Conservation (phyloP, 2,113 vertebrate genomes). For the Varanus salvator region DNA sequence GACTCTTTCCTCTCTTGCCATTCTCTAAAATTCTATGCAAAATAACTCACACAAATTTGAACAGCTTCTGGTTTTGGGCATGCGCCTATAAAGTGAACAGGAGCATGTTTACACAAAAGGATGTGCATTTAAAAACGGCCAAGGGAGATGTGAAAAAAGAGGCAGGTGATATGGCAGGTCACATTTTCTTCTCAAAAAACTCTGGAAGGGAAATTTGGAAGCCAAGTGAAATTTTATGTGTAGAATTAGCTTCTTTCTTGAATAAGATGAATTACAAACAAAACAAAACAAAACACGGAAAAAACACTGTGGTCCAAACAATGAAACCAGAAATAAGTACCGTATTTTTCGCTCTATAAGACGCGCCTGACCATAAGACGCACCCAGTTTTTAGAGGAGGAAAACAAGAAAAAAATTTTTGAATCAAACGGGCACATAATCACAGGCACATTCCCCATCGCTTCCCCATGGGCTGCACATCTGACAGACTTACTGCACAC, state of each 20-base stretch:
- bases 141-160: not conserved
- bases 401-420: too few relatives aligned
- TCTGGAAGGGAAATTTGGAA: not conserved
- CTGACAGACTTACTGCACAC: too few relatives aligned
- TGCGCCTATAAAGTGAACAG: not conserved
- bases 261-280: not conserved
- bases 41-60: not conserved
- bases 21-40: not conserved
- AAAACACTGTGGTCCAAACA: not conserved
- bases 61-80: not conserved
- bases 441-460: too few relatives aligned
- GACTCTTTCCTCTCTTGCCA: not conserved
- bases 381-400: too few relatives aligned
- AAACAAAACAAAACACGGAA: not conserved
- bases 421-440: too few relatives aligned
- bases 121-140: not conserved
- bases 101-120: not conserved
- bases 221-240: not conserved
- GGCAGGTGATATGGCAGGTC: not conserved
- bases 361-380: too few relatives aligned
- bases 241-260: not conserved
- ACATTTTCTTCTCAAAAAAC: not conserved
- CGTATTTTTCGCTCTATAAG: too few relatives aligned
- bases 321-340: not conserved
- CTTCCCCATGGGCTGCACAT: too few relatives aligned